Evolutionary conservation across 2,888 invertebrate genomes (phyloP).

Genomic region (Apamea monoglypha): DNA sequence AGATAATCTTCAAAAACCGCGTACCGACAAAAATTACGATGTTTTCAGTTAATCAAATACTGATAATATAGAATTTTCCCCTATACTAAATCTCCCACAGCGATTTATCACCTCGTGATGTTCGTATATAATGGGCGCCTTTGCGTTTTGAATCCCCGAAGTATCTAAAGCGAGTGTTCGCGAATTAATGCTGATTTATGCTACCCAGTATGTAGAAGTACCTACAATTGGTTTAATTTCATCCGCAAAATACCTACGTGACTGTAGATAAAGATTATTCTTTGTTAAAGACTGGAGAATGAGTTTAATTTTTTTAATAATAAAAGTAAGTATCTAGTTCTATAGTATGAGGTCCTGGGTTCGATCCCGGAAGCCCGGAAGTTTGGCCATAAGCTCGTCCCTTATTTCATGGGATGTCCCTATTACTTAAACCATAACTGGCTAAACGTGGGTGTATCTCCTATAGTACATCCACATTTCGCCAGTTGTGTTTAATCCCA

Average conservation of each 20-base stretch:
- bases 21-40: neutral
- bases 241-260: conserved; percentile 10
- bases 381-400: no score
- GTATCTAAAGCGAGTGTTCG: conserved; percentile 45
- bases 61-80: conserved; percentile 32
- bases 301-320: neutral
- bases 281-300: neutral
- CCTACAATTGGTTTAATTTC: conserved; percentile 11
- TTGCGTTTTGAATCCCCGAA: conserved; percentile 42
- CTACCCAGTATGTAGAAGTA: conserved; percentile 24
- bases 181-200: conserved; percentile 60
- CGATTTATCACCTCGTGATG: conserved; percentile 50
- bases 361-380: no score
- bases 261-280: neutral
- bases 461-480: no score
- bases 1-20: neutral
- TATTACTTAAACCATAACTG: no score
- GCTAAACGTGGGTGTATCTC: no score
- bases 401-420: no score
- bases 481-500: no score
- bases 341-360: no score
- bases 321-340: neutral
- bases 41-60: conserved; percentile 15
- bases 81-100: conserved; percentile 51
- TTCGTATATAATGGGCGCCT: conserved; percentile 42